Percentiles rank a stretch among this genome's conserved stretches.
phyloP scores from a whole-genome alignment of 2,888 invertebrate genomes.

The Drosophila percnosoma region DNA sequence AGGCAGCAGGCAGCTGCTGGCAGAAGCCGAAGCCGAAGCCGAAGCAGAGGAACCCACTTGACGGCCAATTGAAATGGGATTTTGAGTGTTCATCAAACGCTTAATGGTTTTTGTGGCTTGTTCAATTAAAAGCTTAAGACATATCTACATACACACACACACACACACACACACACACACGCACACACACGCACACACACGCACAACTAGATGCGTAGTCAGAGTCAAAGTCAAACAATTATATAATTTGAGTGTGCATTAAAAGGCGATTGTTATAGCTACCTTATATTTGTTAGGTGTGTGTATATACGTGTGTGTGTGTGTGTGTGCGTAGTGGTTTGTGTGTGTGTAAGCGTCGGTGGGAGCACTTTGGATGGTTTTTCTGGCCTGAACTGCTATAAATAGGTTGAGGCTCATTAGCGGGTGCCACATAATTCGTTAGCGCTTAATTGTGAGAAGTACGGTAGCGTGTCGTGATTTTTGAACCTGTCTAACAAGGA shows the following conservation, averaged over 20 bases:
- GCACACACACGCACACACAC: neutral
- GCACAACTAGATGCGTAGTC: conserved; percentile 11
- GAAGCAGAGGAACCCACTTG: conserved; percentile 30
- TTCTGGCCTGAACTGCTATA: conserved; percentile 52
- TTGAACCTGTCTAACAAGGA: neutral
- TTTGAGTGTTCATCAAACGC: conserved; percentile 57
- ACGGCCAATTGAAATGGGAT: conserved; percentile 68
- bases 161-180: conserved; percentile 11
- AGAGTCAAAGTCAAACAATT: conserved; percentile 37
- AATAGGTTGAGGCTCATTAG: conserved; percentile 63
- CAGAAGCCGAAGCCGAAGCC: neutral
- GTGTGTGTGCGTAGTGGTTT: neutral
- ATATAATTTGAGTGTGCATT: conserved; percentile 50
- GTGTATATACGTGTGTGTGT: conserved; percentile 3
- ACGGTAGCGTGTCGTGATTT: conserved; percentile 45
- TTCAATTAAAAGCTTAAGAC: conserved; percentile 75
- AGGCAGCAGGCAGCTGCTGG: neutral
- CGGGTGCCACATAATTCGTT: conserved; percentile 58
- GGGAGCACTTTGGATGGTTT: conserved; percentile 24
- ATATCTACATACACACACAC: conserved; percentile 10
- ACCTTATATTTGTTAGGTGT: conserved; percentile 20
- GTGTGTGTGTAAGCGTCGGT: conserved; percentile 15
- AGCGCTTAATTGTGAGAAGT: conserved; percentile 67
- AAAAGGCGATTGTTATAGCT: conserved; percentile 45
- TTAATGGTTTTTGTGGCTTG: conserved; percentile 69